Conservation (phyloP, 1,140 invertebrate genomes). For the Copidosoma floridanum region DNA sequence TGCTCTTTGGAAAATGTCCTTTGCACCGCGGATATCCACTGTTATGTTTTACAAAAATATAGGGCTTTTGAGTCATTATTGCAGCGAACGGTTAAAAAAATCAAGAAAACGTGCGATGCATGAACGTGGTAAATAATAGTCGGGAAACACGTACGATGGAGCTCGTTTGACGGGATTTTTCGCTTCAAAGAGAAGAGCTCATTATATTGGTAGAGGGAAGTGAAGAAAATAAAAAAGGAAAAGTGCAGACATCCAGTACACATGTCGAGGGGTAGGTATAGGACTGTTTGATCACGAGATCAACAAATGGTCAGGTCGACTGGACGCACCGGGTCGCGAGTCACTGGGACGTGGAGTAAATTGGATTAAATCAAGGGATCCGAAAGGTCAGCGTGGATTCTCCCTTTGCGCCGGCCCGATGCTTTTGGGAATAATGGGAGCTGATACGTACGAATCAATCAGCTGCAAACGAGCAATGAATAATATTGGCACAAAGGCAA, state of each 20-base stretch:
- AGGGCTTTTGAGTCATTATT: no score
- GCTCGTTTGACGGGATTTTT: no score
- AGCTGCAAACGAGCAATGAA: not conserved
- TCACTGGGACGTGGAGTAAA: slow-evolving; percentile 7
- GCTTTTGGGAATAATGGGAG: not conserved
- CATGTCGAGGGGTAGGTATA: not conserved
- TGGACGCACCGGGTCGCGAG: not conserved
- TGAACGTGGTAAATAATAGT: no score
- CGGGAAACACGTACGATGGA: no score
- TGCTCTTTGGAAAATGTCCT: no score
- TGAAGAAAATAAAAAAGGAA: no score
- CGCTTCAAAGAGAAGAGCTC: not conserved
- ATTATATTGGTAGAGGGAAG: not conserved
- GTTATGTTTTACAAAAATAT: no score
- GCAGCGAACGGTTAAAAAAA: no score
- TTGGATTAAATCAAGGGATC: slow-evolving; percentile 16
- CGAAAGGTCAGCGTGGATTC: not conserved
- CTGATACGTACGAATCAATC: slow-evolving; percentile 30
- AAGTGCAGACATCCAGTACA: no score
- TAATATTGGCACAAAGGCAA: no score
- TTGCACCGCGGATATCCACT: no score
- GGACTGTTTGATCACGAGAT: slow-evolving; percentile 2
- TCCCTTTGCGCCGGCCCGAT: not conserved
- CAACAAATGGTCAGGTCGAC: slow-evolving; percentile 9
- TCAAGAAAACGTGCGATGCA: no score